Conservation (phyloP, 1,140 invertebrate species). For the Drosophila ohnishii region DNA sequence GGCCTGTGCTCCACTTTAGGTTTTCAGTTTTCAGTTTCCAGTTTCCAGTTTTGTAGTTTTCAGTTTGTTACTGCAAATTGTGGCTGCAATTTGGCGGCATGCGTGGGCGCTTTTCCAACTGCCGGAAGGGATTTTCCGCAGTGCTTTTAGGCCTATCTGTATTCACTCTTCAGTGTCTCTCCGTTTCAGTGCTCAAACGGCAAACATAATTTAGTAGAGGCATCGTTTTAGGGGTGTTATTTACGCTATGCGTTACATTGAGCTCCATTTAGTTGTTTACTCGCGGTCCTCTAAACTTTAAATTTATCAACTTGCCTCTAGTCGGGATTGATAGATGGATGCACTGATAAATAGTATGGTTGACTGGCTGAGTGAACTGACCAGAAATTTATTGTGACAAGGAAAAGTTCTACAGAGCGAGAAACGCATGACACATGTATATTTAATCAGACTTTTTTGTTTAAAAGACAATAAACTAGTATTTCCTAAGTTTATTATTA, state of each 20-base stretch:
- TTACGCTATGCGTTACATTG: conserved; percentile 73
- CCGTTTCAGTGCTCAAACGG: conserved; percentile 23
- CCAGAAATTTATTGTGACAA: conserved; percentile 11
- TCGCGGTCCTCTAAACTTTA: conserved; percentile 43
- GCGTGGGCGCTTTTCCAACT: conserved; percentile 44
- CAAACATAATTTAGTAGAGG: conserved; percentile 68
- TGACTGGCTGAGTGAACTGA: conserved; percentile 31
- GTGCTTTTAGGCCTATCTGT: conserved; percentile 1
- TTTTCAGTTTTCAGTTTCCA: conserved; percentile 17
- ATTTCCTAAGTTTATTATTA: too few relatives aligned
- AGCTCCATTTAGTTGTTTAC: conserved; percentile 69
- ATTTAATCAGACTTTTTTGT: not conserved
- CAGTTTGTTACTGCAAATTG: conserved; percentile 66
- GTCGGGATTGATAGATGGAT: conserved; percentile 2
- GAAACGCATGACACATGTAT: not conserved
- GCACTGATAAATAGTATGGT: conserved; percentile 5
- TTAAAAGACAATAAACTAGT: too few relatives aligned
- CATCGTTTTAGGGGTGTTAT: conserved; percentile 61
- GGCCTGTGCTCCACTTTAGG: conserved; percentile 54
- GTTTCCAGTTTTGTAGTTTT: not conserved
- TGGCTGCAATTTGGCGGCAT: conserved; percentile 66
- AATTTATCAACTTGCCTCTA: conserved; percentile 54
- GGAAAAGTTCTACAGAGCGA: not conserved
- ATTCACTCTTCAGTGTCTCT: conserved; percentile 10
- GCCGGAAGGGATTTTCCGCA: conserved; percentile 20